Evolutionary conservation across 2,113 vertebrate species (phyloP).

Genomic region (Coreoperca whiteheadi): DNA sequence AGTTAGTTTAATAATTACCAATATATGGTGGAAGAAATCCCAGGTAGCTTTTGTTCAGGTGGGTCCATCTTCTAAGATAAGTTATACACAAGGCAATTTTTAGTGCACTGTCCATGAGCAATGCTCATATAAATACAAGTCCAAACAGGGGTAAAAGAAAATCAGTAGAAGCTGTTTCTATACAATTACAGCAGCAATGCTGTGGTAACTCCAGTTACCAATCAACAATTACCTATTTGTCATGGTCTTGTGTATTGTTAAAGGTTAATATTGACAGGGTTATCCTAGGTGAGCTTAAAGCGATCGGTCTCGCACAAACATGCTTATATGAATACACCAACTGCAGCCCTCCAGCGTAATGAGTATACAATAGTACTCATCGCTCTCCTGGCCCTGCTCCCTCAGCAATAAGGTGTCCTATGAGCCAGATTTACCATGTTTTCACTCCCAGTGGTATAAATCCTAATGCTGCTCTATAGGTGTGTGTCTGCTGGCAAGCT

Average conservation of each 20-base stretch:
- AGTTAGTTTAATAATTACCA: too few relatives aligned
- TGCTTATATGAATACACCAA: conserved; percentile 41
- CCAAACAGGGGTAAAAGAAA: not conserved
- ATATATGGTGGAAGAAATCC: not conserved
- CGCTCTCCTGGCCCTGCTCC: conserved; percentile 26
- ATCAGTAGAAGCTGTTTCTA: not conserved
- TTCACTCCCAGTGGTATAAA: conserved; percentile 43
- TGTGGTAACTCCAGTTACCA: not conserved
- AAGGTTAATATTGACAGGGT: not conserved
- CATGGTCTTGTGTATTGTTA: not conserved
- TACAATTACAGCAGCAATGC: not conserved
- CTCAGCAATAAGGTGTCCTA: conserved; percentile 44
- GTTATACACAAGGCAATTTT: not conserved
- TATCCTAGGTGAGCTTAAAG: not conserved
- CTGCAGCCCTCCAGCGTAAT: conserved; percentile 25
- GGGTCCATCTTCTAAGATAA: not conserved
- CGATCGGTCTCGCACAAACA: conserved; percentile 33
- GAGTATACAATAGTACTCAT: conserved; percentile 30
- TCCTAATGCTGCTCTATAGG: conserved; percentile 40
- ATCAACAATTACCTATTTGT: not conserved
- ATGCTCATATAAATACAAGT: conserved; percentile 1
- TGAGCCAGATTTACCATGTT: conserved; percentile 42
- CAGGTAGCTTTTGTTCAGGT: not conserved
- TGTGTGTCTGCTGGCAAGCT: conserved; percentile 6
- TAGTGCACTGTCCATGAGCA: too few relatives aligned